phyloP scores from a whole-genome alignment of 2,113 vertebrate genomes.

The Anhinga anhinga region DNA sequence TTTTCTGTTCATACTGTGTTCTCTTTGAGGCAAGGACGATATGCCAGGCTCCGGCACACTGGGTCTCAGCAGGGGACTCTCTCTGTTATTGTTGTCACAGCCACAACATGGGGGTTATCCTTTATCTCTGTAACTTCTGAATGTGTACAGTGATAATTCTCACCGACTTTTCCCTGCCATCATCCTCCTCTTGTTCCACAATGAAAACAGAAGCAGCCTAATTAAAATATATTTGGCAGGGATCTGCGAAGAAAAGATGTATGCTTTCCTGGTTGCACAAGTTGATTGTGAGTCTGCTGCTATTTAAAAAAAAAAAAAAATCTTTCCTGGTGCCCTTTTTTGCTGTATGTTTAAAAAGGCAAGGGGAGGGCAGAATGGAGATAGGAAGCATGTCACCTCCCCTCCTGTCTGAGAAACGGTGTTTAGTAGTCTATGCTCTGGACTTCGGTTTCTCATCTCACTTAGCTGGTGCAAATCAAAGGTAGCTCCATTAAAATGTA shows the following conservation, averaged over 20 bases:
- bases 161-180: constrained; percentile 24
- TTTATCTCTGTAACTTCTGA: constrained; percentile 47
- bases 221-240: constrained; percentile 33
- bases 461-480: constrained; percentile 7
- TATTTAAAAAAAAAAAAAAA: background rate
- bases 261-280: background rate
- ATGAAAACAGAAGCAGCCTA: constrained; percentile 20
- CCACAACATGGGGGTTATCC: background rate
- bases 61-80: background rate
- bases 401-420: background rate
- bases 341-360: background rate
- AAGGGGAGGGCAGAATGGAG: background rate
- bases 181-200: background rate
- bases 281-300: background rate
- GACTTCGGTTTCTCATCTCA: background rate
- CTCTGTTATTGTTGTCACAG: constrained; percentile 23
- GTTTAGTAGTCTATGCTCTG: background rate
- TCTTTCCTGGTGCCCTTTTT: background rate
- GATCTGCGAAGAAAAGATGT: background rate
- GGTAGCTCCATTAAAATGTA: constrained; percentile 3
- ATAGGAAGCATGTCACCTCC: background rate
- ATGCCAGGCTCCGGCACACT: background rate
- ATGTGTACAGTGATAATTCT: background rate
- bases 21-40: background rate
- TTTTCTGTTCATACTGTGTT: background rate